These are phyloP conservation scores for Perognathus longimembris DNA, from an alignment of 2,113 vertebrate species.

Conservation along the genomic window DNA sequence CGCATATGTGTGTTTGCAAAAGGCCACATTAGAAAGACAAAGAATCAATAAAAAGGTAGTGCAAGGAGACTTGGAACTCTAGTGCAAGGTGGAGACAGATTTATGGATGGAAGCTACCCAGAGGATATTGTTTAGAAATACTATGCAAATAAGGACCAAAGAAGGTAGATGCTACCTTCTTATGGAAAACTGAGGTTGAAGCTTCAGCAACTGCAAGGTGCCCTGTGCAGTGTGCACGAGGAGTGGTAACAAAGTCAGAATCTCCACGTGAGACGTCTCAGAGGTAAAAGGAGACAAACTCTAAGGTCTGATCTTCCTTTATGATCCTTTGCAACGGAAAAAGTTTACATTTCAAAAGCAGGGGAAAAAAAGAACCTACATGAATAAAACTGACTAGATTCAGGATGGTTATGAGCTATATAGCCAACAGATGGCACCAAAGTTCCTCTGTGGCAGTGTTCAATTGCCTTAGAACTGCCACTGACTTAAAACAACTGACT, in stretches of 20 bases:
- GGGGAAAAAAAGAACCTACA: neutral
- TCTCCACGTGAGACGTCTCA: too few relatives aligned
- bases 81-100: neutral
- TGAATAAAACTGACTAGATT: neutral
- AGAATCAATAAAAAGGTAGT: neutral
- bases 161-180: neutral
- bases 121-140: neutral
- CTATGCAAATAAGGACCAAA: neutral
- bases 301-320: too few relatives aligned
- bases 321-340: too few relatives aligned
- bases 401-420: neutral
- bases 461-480: neutral
- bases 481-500: too few relatives aligned
- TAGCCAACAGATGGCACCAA: conserved; percentile 57
- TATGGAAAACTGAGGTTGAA: neutral
- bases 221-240: too few relatives aligned
- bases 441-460: neutral
- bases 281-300: too few relatives aligned
- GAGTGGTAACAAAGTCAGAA: too few relatives aligned
- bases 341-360: too few relatives aligned
- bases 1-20: neutral
- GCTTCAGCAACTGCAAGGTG: neutral
- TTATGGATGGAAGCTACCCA: neutral
- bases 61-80: neutral
- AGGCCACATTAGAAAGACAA: neutral